Evolutionary conservation across 2,888 invertebrate genomes (phyloP).

Genomic region (Nasonovia ribisnigri): DNA sequence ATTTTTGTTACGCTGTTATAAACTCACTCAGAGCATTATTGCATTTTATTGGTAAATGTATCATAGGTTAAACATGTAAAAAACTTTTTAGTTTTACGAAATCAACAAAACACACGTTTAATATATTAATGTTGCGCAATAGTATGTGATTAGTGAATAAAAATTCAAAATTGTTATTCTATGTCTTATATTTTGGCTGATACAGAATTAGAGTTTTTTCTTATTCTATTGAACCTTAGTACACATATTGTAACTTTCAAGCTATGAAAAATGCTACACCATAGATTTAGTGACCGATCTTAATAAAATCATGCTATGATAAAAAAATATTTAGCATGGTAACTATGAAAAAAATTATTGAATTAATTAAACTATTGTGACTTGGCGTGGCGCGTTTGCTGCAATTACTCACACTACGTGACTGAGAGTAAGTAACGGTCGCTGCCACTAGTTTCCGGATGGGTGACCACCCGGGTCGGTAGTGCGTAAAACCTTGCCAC

Average conservation of each 20-base stretch:
- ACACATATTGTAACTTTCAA: neutral
- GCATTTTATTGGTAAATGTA: neutral
- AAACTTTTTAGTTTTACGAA: neutral
- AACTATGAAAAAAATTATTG: neutral
- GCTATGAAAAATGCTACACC: neutral
- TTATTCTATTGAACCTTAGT: neutral
- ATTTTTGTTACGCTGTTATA: neutral
- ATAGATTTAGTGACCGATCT: neutral
- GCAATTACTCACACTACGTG: no score
- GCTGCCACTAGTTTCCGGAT: no score
- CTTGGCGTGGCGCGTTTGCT: no score
- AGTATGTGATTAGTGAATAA: no score
- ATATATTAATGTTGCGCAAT: neutral
- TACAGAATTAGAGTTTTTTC: neutral
- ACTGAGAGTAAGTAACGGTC: no score
- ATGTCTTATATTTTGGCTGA: neutral
- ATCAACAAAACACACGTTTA: neutral
- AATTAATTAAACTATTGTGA: neutral
- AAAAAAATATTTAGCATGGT: neutral
- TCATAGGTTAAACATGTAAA: neutral
- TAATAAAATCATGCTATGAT: neutral
- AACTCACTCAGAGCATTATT: neutral
- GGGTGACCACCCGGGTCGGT: no score
- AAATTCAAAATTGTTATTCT: neutral
- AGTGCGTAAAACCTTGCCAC: no score